Evolutionary conservation across 2,888 invertebrate genomes (phyloP).

Genomic region (Nomada fucata): DNA sequence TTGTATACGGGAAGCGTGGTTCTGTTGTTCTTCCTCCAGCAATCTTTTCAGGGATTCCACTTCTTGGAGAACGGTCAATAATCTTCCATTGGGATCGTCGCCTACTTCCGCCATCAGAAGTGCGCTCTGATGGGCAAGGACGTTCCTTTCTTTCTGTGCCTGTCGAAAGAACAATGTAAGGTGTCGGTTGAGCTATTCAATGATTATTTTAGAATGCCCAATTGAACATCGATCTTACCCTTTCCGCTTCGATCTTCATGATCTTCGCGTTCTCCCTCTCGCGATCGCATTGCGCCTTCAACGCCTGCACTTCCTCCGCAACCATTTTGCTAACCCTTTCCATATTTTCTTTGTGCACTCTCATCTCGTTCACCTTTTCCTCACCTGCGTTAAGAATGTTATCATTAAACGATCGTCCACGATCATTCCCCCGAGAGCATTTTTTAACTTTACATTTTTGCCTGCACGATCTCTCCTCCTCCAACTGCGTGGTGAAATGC

Average conservation of each 20-base stretch:
- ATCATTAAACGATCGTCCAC: not conserved
- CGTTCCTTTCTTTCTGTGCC: slow-evolving; percentile 88
- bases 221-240: slow-evolving; percentile 72
- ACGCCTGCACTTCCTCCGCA: slow-evolving; percentile 87
- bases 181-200: not conserved
- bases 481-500: slow-evolving; percentile 83
- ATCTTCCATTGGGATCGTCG: slow-evolving; percentile 85
- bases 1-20: slow-evolving; percentile 86
- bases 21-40: slow-evolving; percentile 87
- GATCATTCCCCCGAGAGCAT: not conserved
- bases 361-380: slow-evolving; percentile 69
- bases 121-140: slow-evolving; percentile 89
- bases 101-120: slow-evolving; percentile 87
- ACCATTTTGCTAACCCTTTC: slow-evolving; percentile 88
- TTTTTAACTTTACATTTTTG: slow-evolving; percentile 73
- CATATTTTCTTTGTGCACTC: slow-evolving; percentile 86
- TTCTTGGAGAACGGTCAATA: slow-evolving; percentile 86
- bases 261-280: slow-evolving; percentile 86
- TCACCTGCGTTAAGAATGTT: slow-evolving; percentile 38
- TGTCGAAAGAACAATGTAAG: slow-evolving; percentile 63
- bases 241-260: slow-evolving; percentile 83
- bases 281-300: slow-evolving; percentile 87
- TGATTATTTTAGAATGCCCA: not conserved
- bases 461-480: slow-evolving; percentile 85
- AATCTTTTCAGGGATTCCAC: slow-evolving; percentile 87